phyloP scores from a whole-genome alignment of 64 coral and sea anemone genomes.

The Stichodactyla helianthus region DNA sequence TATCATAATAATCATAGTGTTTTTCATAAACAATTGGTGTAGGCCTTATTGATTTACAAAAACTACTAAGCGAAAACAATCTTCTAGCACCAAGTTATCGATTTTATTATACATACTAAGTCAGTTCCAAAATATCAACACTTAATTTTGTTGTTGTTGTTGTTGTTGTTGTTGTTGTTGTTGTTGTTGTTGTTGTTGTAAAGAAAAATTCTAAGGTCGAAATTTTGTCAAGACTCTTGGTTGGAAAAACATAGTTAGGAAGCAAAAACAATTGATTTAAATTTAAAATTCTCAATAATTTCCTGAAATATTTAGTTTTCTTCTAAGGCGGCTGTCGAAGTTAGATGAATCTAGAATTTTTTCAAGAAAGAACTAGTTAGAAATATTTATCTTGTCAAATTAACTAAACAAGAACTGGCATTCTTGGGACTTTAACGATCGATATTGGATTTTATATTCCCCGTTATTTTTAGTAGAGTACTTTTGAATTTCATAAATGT shows the following conservation, averaged over 20 bases:
- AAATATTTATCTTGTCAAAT: not conserved
- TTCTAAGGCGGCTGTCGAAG: not conserved
- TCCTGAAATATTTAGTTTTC: too few species aligned
- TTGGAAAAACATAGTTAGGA: not conserved
- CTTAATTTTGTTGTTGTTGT: too few species aligned
- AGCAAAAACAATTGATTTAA: not conserved
- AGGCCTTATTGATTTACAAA: not conserved
- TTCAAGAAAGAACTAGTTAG: not conserved
- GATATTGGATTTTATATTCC: not conserved
- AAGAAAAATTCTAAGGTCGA: not conserved
- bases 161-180: too few species aligned
- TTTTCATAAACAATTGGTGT: not conserved
- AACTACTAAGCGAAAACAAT: not conserved
- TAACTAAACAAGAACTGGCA: not conserved
- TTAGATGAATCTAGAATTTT: not conserved
- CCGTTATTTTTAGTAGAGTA: not conserved
- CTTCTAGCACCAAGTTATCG: not conserved
- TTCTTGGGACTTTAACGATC: not conserved
- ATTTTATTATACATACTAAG: too few species aligned
- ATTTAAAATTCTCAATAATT: not conserved
- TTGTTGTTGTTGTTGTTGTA: not conserved
- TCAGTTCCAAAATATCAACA: too few species aligned
- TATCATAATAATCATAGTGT: not conserved
- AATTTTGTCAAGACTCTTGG: not conserved
- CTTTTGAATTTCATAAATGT: too few species aligned